Percentiles rank a stretch among this genome's conserved stretches.
These are phyloP conservation scores for Galeopterus variegatus DNA, from an alignment of 2,113 vertebrate genomes.

Conservation along the genomic window DNA sequence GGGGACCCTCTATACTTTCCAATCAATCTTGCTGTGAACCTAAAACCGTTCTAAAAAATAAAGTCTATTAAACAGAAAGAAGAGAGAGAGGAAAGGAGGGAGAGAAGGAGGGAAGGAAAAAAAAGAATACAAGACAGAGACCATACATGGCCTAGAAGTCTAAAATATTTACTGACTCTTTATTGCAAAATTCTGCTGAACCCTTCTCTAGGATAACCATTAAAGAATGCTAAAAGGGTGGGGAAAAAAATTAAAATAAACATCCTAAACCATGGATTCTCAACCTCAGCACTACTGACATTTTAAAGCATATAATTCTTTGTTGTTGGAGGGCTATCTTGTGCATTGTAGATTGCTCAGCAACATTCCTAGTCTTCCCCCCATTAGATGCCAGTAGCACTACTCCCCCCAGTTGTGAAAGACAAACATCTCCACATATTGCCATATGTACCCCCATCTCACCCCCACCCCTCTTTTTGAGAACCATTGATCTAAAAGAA, in stretches of 20 bases:
- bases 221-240: background rate
- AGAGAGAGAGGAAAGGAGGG: background rate
- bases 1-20: background rate
- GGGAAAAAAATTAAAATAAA: background rate
- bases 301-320: background rate
- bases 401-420: background rate
- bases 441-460: background rate
- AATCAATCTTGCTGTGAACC: background rate
- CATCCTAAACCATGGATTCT: background rate
- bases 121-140: background rate
- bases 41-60: slow-evolving; percentile 1
- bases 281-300: background rate
- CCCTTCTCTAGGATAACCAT: background rate
- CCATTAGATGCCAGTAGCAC: background rate
- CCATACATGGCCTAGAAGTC: background rate
- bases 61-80: background rate
- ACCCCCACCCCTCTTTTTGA: background rate
- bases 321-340: background rate
- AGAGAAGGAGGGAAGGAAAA: background rate
- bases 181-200: background rate
- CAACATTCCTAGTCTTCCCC: background rate
- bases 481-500: background rate
- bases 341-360: background rate
- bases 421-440: background rate
- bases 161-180: background rate